Percentiles rank a stretch among this genome's conserved stretches.
Evolutionary conservation across 1,140 invertebrate species (phyloP).

Genomic region (Leptopilina boulardi): DNA sequence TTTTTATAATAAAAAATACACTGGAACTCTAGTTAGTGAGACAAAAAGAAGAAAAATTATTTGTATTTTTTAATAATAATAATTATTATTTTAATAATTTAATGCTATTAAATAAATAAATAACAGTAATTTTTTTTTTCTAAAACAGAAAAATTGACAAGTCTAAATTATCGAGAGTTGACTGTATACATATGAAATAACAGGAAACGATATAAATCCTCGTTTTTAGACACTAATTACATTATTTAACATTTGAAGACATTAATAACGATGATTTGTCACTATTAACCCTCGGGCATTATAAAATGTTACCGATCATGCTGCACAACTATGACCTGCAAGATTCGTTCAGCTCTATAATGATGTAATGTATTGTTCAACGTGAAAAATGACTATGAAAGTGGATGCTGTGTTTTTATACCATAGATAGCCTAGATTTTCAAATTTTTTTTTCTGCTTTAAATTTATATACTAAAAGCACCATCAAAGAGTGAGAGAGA

Average conservation of each 20-base stretch:
- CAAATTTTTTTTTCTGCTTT: conserved; percentile 43
- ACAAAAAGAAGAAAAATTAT: too few species aligned
- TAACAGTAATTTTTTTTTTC: too few species aligned
- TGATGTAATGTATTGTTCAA: conserved; percentile 11
- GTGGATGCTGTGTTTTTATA: conserved; percentile 10
- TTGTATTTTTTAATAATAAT: too few species aligned
- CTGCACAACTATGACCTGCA: neutral
- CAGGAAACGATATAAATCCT: neutral
- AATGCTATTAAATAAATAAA: too few species aligned
- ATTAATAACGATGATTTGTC: conserved; percentile 14
- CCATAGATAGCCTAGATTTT: conserved; percentile 55
- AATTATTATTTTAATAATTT: too few species aligned
- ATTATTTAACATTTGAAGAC: neutral
- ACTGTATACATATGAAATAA: neutral
- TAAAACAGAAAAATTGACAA: too few species aligned
- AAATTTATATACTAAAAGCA: conserved; percentile 5
- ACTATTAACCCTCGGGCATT: neutral
- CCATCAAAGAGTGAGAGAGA: conserved; percentile 18
- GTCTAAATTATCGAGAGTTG: neutral
- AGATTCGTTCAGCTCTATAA: neutral
- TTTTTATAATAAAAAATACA: too few species aligned
- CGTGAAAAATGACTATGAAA: conserved; percentile 10
- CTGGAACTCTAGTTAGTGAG: too few species aligned
- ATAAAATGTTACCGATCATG: conserved; percentile 6
- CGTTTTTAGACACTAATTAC: neutral